A percentile compares a stretch with the other conserved stretches of the same genome.
phyloP scores from a whole-genome alignment of 1,140 invertebrate species.

The Drosophila nigrodunni region DNA sequence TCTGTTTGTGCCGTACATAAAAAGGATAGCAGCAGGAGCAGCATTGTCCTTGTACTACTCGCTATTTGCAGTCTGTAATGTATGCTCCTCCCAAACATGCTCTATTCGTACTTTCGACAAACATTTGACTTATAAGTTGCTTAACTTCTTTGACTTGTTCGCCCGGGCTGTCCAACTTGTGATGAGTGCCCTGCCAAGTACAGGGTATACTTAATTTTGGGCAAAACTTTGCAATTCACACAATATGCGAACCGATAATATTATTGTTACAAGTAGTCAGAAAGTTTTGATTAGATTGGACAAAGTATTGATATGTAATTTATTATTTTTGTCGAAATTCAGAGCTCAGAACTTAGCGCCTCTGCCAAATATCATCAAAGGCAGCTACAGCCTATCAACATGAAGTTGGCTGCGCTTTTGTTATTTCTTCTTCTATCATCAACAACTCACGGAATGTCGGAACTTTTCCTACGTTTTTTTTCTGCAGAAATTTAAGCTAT shows the following conservation, averaged over 20 bases:
- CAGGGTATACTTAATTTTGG: too few species aligned
- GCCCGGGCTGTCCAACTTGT: conserved; percentile 44
- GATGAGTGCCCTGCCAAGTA: conserved; percentile 20
- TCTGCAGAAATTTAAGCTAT: too few species aligned
- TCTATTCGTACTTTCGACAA: conserved; percentile 54
- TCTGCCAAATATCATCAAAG: too few species aligned
- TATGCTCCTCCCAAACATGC: conserved; percentile 3
- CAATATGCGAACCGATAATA: neutral
- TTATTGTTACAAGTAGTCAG: neutral
- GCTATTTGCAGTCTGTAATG: conserved; percentile 47
- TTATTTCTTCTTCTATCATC: too few species aligned
- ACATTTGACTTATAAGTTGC: conserved; percentile 77
- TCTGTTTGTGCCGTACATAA: conserved; percentile 26
- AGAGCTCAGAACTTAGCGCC: too few species aligned
- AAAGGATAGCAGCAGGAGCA: neutral
- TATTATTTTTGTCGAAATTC: neutral
- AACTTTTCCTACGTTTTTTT: too few species aligned
- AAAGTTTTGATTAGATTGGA: conserved; percentile 2
- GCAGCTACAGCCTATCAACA: too few species aligned
- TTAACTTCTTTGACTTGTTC: conserved; percentile 49
- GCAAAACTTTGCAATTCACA: too few species aligned
- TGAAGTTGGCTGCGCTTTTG: too few species aligned
- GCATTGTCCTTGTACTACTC: conserved; percentile 27
- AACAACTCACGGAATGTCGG: too few species aligned
- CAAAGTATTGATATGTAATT: neutral